A percentile compares a stretch with the other conserved stretches of the same genome.
These are phyloP conservation scores for Disparrhopalites patrizii DNA, from an alignment of 2,888 invertebrate genomes.

Conservation along the genomic window DNA sequence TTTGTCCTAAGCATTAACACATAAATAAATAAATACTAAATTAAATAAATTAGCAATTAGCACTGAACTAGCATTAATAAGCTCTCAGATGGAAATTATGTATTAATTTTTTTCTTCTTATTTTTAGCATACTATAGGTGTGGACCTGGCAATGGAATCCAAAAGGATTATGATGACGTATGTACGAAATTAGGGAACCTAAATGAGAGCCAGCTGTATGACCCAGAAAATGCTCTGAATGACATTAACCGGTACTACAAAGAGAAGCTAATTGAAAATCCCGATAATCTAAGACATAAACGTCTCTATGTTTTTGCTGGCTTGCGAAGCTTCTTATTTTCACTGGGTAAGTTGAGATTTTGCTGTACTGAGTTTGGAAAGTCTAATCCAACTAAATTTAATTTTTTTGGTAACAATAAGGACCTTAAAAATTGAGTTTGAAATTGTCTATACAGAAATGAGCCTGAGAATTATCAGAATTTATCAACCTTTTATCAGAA, in stretches of 20 bases:
- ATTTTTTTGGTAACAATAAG: background rate
- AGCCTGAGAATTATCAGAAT: conserved; percentile 31
- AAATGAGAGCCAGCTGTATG: conserved; percentile 25
- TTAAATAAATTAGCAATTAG: too few relatives aligned
- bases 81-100: too few relatives aligned
- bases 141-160: conserved; percentile 37
- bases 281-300: conserved; percentile 40
- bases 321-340: conserved; percentile 37
- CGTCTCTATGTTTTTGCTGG: conserved; percentile 45
- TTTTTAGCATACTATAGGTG: conserved; percentile 46
- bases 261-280: conserved; percentile 41
- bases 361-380: background rate
- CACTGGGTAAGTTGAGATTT: conserved; percentile 30
- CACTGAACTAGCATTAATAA: too few relatives aligned
- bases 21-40: too few relatives aligned
- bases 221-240: conserved; percentile 35
- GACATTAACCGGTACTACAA: conserved; percentile 39
- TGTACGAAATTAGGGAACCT: conserved; percentile 36
- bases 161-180: conserved; percentile 42
- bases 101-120: too few relatives aligned
- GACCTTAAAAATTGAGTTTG: background rate
- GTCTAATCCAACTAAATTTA: background rate
- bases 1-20: too few relatives aligned
- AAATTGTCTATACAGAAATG: conserved; percentile 19
- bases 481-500: conserved; percentile 33